Conservation (phyloP, 92 coral and sea anemone genomes). For the Palythoa grandiflora region DNA sequence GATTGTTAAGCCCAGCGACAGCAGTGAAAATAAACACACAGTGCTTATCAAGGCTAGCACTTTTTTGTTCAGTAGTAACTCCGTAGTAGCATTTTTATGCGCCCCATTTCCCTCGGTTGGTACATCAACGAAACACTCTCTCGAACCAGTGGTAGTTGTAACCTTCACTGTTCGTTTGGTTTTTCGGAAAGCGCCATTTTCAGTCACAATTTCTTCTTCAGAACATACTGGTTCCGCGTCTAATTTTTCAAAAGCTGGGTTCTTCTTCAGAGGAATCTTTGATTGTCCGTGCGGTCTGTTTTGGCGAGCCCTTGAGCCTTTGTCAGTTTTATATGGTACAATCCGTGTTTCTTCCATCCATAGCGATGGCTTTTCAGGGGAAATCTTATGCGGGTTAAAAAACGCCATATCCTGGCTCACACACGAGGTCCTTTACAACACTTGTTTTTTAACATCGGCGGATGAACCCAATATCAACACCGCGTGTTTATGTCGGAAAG, state of each 20-base stretch:
- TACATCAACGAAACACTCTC: slow-evolving; percentile 33
- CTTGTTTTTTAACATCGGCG: no score
- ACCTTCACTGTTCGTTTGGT: slow-evolving; percentile 35
- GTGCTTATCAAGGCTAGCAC: slow-evolving; percentile 13
- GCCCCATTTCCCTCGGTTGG: slow-evolving; percentile 3
- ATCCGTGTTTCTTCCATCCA: slow-evolving; percentile 36
- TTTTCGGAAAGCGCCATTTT: slow-evolving; percentile 36
- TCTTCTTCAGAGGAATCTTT: slow-evolving; percentile 20
- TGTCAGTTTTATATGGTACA: slow-evolving; percentile 31
- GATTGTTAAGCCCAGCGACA: slow-evolving; percentile 32
- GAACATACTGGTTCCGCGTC: slow-evolving; percentile 39
- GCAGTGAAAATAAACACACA: slow-evolving; percentile 22
- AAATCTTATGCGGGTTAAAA: slow-evolving; percentile 31
- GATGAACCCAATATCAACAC: no score
- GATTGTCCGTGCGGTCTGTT: slow-evolving; percentile 21
- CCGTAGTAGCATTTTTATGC: neutral
- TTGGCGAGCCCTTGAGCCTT: slow-evolving; percentile 17
- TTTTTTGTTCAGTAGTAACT: slow-evolving; percentile 17
- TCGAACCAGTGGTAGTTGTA: neutral
- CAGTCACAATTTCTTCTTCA: slow-evolving; percentile 25
- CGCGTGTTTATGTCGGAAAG: no score
- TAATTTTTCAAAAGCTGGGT: slow-evolving; percentile 30
- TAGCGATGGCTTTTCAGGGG: neutral
- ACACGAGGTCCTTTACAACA: no score
- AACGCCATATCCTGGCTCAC: neutral